These are phyloP conservation scores for Plutomurus gul DNA, from an alignment of 1,140 invertebrate genomes.

Conservation along the genomic window DNA sequence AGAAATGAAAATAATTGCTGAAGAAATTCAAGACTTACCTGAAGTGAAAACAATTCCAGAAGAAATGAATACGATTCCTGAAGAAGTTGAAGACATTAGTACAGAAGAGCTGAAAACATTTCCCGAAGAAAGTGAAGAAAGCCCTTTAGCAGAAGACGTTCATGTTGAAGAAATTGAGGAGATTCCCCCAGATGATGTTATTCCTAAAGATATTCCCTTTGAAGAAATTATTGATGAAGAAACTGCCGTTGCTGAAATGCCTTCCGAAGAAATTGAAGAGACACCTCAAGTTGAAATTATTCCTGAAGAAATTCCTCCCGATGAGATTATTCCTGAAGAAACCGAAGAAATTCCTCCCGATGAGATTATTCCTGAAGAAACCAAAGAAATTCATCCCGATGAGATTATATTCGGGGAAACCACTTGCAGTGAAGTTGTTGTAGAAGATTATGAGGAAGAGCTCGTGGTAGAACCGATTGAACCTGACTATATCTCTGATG, in stretches of 20 bases:
- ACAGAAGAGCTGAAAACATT: neutral
- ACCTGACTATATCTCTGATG: neutral
- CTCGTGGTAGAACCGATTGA: neutral
- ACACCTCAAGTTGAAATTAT: neutral
- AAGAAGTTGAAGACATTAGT: neutral
- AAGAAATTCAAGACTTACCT: neutral
- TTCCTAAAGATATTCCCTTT: neutral
- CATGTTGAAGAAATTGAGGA: conserved; percentile 30
- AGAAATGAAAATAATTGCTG: too few relatives aligned
- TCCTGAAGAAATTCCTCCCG: neutral
- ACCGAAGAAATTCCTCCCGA: neutral
- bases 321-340: neutral
- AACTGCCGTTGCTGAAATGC: neutral
- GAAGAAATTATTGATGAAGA: neutral
- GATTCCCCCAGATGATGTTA: neutral
- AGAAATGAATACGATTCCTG: neutral
- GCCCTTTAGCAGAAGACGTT: too few relatives aligned
- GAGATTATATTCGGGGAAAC: neutral
- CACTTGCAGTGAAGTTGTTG: neutral
- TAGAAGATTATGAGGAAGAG: neutral
- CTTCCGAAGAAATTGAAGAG: neutral
- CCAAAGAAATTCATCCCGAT: neutral
- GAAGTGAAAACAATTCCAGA: neutral
- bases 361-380: neutral
- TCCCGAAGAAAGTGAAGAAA: conserved; percentile 28